Conservation (phyloP, 2,888 invertebrate genomes). For the Anoncus sp. region DNA sequence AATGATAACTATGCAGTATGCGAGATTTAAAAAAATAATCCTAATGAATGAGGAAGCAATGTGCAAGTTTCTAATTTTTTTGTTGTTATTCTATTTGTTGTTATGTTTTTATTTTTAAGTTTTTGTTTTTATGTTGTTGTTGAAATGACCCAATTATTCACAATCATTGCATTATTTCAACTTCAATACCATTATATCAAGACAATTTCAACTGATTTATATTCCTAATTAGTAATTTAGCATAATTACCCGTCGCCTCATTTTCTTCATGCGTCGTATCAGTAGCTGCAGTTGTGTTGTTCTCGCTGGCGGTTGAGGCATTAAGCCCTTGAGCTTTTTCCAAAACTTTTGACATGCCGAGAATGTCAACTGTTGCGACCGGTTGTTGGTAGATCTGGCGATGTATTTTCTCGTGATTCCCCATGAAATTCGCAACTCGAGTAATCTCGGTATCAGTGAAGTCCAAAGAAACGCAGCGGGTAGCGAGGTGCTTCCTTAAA, state of each 20-base stretch:
- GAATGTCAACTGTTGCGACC: constrained; percentile 62
- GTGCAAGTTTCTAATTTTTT: no score
- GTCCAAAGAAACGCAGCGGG: constrained; percentile 52
- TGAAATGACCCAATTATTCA: no score
- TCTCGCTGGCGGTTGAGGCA: not conserved
- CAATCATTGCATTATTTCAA: no score
- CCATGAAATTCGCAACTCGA: constrained; percentile 56
- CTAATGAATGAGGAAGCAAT: no score
- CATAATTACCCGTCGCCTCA: not conserved
- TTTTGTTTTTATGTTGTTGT: no score
- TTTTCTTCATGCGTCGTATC: not conserved
- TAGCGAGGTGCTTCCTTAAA: constrained; percentile 64
- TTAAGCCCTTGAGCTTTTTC: constrained; percentile 60
- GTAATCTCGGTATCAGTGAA: constrained; percentile 39
- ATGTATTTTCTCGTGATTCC: constrained; percentile 50
- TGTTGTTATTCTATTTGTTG: no score
- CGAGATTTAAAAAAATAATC: no score
- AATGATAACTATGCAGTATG: no score
- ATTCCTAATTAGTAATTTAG: no score
- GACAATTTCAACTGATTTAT: no score
- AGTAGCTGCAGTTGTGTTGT: not conserved
- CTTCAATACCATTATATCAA: no score
- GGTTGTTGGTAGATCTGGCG: constrained; percentile 60
- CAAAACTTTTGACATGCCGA: constrained; percentile 65
- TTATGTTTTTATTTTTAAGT: no score